Conservation (phyloP, 2,888 invertebrate species). For the Phyllotreta cruciferae region DNA sequence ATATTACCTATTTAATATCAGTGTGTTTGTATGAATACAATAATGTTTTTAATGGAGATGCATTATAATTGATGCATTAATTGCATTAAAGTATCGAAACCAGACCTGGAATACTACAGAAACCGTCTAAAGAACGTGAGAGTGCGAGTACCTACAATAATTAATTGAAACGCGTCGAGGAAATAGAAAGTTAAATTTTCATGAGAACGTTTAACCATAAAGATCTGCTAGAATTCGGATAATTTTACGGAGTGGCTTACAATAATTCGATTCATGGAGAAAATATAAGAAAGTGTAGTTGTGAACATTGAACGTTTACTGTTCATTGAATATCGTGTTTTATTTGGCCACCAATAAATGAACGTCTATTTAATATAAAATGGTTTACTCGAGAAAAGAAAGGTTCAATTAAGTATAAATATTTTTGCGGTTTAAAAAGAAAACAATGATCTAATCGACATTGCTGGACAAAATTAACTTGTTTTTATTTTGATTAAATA, state of each 20-base stretch:
- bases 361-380: background rate
- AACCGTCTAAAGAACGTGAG: slow-evolving; percentile 11
- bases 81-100: background rate
- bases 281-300: slow-evolving; percentile 5
- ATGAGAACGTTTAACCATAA: slow-evolving; percentile 16
- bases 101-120: background rate
- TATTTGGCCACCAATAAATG: background rate
- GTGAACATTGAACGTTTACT: background rate
- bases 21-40: too few relatives aligned
- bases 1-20: too few relatives aligned
- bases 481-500: too few relatives aligned
- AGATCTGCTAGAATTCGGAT: slow-evolving; percentile 13
- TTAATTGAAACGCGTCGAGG: slow-evolving; percentile 10
- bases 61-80: too few relatives aligned
- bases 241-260: slow-evolving; percentile 8
- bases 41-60: too few relatives aligned
- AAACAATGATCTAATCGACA: too few relatives aligned
- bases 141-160: slow-evolving; percentile 1
- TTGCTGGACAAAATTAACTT: too few relatives aligned
- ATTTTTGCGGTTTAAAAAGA: too few relatives aligned
- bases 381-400: background rate
- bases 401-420: too few relatives aligned
- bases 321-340: slow-evolving; percentile 1
- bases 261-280: slow-evolving; percentile 9
- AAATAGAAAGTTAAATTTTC: slow-evolving; percentile 26